These are phyloP conservation scores for Holotrichia oblita DNA, from an alignment of 1,140 invertebrate species.

Conservation along the genomic window DNA sequence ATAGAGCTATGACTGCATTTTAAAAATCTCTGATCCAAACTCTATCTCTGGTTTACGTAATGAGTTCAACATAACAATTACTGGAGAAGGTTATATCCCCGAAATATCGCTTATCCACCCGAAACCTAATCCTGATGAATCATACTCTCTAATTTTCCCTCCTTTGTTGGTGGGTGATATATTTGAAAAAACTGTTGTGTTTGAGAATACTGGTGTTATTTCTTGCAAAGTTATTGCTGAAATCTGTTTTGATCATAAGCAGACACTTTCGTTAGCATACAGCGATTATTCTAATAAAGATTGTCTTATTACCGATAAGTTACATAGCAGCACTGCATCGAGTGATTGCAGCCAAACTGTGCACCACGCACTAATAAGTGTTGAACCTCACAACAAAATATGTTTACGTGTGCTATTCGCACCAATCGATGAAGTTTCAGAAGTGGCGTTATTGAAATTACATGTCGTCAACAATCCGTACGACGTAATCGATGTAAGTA, in stretches of 20 bases:
- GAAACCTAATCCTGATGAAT: conserved; percentile 13
- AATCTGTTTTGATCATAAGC: conserved; percentile 25
- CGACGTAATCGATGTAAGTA: conserved; percentile 50
- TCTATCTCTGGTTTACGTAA: neutral
- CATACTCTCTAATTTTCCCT: conserved; percentile 44
- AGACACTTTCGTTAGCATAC: no score
- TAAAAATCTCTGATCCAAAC: neutral
- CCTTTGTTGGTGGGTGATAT: conserved; percentile 45
- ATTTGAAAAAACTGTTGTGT: conserved; percentile 29
- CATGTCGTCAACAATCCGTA: conserved; percentile 54
- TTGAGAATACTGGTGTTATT: conserved; percentile 52
- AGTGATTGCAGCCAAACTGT: neutral
- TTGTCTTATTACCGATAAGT: no score
- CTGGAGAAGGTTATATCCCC: conserved; percentile 50
- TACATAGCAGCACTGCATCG: neutral
- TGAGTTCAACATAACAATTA: conserved; percentile 7
- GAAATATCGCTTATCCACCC: conserved; percentile 49
- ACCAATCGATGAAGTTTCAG: conserved; percentile 36
- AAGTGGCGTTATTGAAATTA: conserved; percentile 44
- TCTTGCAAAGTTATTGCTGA: conserved; percentile 50
- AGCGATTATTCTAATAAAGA: no score
- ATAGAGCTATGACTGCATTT: neutral
- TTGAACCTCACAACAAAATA: conserved; percentile 42
- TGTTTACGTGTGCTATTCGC: conserved; percentile 46
- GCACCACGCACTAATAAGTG: conserved; percentile 44